These are phyloP conservation scores for Tricholauxania praeusta DNA, from an alignment of 2,888 invertebrate species.

Conservation along the genomic window DNA sequence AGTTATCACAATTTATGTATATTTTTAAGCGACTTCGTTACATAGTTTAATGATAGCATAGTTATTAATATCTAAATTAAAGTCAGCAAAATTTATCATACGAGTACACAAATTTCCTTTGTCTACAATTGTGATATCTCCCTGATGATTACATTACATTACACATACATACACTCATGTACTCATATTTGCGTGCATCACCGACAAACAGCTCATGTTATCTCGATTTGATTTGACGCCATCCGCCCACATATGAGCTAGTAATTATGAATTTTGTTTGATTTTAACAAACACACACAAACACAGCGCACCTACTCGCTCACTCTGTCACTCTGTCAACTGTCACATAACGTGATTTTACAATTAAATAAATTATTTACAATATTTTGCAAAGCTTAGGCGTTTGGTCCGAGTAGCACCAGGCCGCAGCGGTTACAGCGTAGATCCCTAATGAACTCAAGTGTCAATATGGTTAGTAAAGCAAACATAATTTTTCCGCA, in stretches of 20 bases:
- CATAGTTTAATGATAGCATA: too few relatives aligned
- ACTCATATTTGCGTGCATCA: not conserved
- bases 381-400: too few relatives aligned
- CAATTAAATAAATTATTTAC: constrained; percentile 16
- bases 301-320: too few relatives aligned
- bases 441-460: constrained; percentile 19
- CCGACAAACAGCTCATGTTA: not conserved
- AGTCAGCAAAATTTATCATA: too few relatives aligned
- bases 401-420: not conserved
- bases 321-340: too few relatives aligned
- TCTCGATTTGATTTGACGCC: too few relatives aligned
- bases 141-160: not conserved
- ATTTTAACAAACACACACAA: too few relatives aligned
- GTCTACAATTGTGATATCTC: not conserved
- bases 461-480: constrained; percentile 32
- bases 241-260: too few relatives aligned
- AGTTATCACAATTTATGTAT: too few relatives aligned
- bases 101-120: not conserved
- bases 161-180: not conserved
- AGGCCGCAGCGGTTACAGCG: not conserved
- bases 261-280: too few relatives aligned
- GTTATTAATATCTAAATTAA: too few relatives aligned
- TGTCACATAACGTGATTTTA: constrained; percentile 9
- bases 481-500: constrained; percentile 28
- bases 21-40: too few relatives aligned